Evolutionary conservation across 2,888 invertebrate species (phyloP).

Genomic region (Pimpla rufipes): DNA sequence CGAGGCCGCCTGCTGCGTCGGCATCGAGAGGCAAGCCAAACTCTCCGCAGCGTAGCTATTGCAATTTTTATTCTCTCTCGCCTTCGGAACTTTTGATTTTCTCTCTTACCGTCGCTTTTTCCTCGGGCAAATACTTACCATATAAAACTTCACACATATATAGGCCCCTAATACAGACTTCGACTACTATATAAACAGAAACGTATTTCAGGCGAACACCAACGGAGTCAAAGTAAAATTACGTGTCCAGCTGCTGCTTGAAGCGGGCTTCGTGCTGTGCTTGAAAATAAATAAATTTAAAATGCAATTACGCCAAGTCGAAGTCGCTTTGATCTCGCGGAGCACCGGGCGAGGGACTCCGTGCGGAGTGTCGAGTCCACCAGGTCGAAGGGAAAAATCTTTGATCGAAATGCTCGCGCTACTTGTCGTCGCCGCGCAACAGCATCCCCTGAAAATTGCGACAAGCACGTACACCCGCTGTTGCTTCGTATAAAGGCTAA

Average conservation of each 20-base stretch:
- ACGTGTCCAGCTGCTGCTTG: not conserved
- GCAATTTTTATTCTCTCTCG: constrained; percentile 22
- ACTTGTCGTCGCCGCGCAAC: not conserved
- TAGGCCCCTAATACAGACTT: not conserved
- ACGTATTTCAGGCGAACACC: constrained; percentile 5
- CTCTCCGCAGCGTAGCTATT: constrained; percentile 5
- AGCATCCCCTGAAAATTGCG: not conserved
- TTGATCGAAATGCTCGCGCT: constrained; percentile 9
- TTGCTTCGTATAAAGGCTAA: not conserved
- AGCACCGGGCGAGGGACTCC: not conserved
- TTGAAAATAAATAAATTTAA: constrained; percentile 23
- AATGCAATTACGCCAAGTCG: constrained; percentile 22
- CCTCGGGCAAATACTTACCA: not conserved
- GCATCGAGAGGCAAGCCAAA: constrained; percentile 43
- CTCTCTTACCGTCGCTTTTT: not conserved
- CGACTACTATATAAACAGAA: constrained; percentile 13
- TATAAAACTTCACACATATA: not conserved
- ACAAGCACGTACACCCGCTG: not conserved
- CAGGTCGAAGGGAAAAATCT: constrained; percentile 14
- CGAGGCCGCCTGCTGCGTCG: constrained; percentile 48
- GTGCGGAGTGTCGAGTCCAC: constrained; percentile 3
- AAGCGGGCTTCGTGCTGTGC: not conserved
- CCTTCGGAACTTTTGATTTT: not conserved
- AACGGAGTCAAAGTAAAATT: constrained; percentile 20
- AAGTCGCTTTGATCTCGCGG: constrained; percentile 28